A percentile compares a stretch with the other conserved stretches of the same genome.
Evolutionary conservation across 2,888 invertebrate species (phyloP).

Genomic region (Hypomecis punctinalis): DNA sequence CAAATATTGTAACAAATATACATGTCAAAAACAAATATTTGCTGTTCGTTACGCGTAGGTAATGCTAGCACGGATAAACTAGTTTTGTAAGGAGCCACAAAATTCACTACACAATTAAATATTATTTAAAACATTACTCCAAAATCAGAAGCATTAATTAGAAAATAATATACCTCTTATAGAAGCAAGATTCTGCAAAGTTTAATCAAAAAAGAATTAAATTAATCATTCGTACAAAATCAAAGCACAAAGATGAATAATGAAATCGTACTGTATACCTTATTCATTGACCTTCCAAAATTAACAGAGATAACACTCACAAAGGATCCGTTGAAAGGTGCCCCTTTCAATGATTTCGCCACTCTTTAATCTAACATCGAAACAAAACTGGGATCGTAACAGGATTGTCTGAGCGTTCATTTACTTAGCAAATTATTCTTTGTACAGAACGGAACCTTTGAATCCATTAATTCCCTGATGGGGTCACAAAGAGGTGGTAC

Average conservation of each 20-base stretch:
- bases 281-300: constrained; percentile 79
- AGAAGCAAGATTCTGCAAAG: constrained; percentile 2
- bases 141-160: not conserved
- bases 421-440: constrained; percentile 85
- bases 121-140: too few species aligned
- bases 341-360: constrained; percentile 73
- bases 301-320: constrained; percentile 79
- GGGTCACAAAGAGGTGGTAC: constrained; percentile 84
- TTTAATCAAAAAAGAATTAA: constrained; percentile 20
- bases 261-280: constrained; percentile 72
- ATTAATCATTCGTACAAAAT: constrained; percentile 55
- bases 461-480: constrained; percentile 82
- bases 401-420: constrained; percentile 83
- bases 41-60: too few species aligned
- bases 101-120: too few species aligned
- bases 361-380: constrained; percentile 83
- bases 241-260: constrained; percentile 70
- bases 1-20: too few species aligned
- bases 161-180: not conserved
- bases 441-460: constrained; percentile 83
- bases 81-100: too few species aligned
- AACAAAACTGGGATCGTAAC: constrained; percentile 81
- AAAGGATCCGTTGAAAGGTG: constrained; percentile 74
- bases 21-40: too few species aligned
- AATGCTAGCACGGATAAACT: too few species aligned